Conservation (phyloP, 2,113 vertebrate species). For the Pagrus major region DNA sequence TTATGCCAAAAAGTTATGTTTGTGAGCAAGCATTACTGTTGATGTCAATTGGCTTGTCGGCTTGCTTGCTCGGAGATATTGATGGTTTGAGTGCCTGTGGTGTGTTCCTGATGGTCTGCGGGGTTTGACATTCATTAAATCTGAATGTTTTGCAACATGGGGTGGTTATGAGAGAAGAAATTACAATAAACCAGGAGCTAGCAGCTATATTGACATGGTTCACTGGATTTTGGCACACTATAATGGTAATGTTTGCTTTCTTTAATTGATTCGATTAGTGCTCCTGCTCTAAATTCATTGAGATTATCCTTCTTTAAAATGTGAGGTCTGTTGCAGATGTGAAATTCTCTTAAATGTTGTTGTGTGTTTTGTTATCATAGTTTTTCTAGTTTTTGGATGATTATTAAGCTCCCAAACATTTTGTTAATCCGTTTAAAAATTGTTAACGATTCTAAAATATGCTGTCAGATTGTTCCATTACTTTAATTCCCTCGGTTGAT, state of each 20-base stretch:
- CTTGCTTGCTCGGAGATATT: background rate
- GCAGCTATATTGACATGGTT: background rate
- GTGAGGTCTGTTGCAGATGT: background rate
- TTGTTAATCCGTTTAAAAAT: background rate
- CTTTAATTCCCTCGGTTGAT: background rate
- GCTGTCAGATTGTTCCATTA: background rate
- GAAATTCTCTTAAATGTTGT: background rate
- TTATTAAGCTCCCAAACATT: background rate
- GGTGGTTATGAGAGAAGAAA: background rate
- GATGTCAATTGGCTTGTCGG: background rate
- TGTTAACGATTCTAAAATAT: background rate
- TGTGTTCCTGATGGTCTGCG: slow-evolving; percentile 7
- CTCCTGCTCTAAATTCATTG: background rate
- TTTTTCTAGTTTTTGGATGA: background rate
- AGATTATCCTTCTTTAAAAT: background rate
- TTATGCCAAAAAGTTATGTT: slow-evolving; percentile 9
- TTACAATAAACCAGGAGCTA: slow-evolving; percentile 21
- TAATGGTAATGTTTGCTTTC: slow-evolving; percentile 6
- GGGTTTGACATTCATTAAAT: slow-evolving; percentile 39
- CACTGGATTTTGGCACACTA: slow-evolving; percentile 4
- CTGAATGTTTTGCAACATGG: slow-evolving; percentile 26
- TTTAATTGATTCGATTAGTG: slow-evolving; percentile 1
- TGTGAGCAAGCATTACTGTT: background rate
- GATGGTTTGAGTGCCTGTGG: slow-evolving; percentile 30
- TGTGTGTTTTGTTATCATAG: background rate